phyloP scores from a whole-genome alignment of 2,888 invertebrate species.

The Hedya salicella region DNA sequence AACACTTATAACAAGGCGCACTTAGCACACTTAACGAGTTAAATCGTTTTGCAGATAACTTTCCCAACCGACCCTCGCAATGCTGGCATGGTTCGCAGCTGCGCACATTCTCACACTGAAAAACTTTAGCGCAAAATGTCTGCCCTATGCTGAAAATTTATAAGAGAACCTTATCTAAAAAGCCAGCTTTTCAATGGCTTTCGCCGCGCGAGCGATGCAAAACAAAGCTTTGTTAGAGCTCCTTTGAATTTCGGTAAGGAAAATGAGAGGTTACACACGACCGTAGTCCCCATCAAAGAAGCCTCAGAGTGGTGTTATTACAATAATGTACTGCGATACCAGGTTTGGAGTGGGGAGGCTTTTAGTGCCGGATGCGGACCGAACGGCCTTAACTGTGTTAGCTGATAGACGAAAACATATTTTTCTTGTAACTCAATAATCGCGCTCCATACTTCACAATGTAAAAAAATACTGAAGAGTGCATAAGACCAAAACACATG shows the following conservation, averaged over 20 bases:
- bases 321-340: conserved; percentile 80
- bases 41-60: conserved; percentile 66
- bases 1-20: conserved; percentile 24
- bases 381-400: conserved; percentile 41
- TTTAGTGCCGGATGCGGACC: conserved; percentile 50
- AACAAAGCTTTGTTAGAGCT: conserved; percentile 83
- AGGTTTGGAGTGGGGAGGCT: conserved; percentile 65
- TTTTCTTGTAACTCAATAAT: conserved; percentile 40
- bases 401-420: conserved; percentile 40
- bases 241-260: conserved; percentile 84
- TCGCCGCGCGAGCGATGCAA: conserved; percentile 78
- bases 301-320: conserved; percentile 78
- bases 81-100: conserved; percentile 72
- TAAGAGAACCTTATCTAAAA: conserved; percentile 83
- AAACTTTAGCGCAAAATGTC: conserved; percentile 74
- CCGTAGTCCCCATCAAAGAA: conserved; percentile 75
- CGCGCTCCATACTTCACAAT: neutral
- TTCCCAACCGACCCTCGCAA: conserved; percentile 62
- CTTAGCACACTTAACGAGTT: conserved; percentile 57
- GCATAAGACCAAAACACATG: neutral
- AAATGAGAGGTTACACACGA: conserved; percentile 82
- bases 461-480: neutral
- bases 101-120: conserved; percentile 74
- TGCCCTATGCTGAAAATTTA: conserved; percentile 76
- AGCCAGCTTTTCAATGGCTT: conserved; percentile 80